Evolutionary conservation across 2,113 vertebrate genomes (phyloP).

Genomic region (Myiozetetes cayanensis): DNA sequence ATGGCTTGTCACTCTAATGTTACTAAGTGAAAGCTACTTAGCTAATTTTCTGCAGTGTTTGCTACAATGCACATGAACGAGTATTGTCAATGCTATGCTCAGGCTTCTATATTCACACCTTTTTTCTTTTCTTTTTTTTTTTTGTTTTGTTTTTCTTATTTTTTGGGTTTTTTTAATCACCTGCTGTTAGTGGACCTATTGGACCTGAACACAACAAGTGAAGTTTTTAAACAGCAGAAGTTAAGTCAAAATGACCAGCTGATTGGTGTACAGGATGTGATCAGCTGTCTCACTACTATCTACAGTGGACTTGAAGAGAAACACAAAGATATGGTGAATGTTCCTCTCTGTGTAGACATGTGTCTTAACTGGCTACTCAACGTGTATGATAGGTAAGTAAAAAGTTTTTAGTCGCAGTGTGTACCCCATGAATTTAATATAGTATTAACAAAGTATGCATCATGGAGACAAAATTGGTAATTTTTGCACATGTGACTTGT

Average conservation of each 20-base stretch:
- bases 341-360: slow-evolving; percentile 96
- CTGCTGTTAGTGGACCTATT: slow-evolving; percentile 87
- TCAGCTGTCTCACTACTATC: slow-evolving; percentile 90
- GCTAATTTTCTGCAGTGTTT: background rate
- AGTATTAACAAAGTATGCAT: background rate
- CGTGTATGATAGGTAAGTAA: slow-evolving; percentile 93
- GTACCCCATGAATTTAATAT: background rate
- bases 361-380: slow-evolving; percentile 99
- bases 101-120: background rate
- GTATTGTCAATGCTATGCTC: background rate
- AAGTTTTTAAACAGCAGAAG: slow-evolving; percentile 90
- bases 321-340: slow-evolving; percentile 93
- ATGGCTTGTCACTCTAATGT: background rate
- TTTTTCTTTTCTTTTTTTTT: background rate
- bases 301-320: slow-evolving; percentile 93
- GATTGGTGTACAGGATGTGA: slow-evolving; percentile 89
- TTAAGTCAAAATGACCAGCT: slow-evolving; percentile 88
- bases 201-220: slow-evolving; percentile 89
- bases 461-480: background rate
- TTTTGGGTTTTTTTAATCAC: background rate
- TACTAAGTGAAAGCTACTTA: background rate
- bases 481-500: background rate
- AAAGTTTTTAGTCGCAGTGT: background rate
- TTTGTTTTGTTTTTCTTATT: too few relatives aligned
- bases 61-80: background rate